These are phyloP conservation scores for Rutilus rutilus DNA, from an alignment of 2,113 vertebrate species.

Conservation along the genomic window DNA sequence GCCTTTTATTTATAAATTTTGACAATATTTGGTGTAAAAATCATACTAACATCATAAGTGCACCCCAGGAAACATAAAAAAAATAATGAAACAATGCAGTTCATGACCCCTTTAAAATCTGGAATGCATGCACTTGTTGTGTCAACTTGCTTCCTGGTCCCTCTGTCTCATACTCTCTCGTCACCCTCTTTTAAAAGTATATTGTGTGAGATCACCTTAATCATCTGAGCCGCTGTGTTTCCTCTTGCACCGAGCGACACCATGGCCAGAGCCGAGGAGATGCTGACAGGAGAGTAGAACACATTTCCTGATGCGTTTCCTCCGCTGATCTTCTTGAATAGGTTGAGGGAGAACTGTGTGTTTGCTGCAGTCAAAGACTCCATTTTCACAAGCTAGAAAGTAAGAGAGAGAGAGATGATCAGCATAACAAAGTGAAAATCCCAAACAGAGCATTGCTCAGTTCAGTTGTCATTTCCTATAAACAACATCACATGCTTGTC, in stretches of 20 bases:
- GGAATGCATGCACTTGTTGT: too few relatives aligned
- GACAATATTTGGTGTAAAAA: too few relatives aligned
- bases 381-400: conserved; percentile 40
- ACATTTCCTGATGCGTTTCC: too few relatives aligned
- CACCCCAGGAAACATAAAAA: too few relatives aligned
- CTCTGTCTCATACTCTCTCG: background rate
- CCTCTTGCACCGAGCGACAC: conserved; percentile 81
- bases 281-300: conserved; percentile 70
- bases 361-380: conserved; percentile 71
- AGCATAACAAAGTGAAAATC: background rate
- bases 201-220: conserved; percentile 73
- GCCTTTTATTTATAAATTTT: too few relatives aligned
- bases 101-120: too few relatives aligned
- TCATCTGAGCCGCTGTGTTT: conserved; percentile 82
- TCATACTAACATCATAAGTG: too few relatives aligned
- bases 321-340: too few relatives aligned
- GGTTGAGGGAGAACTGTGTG: conserved; percentile 55
- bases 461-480: background rate
- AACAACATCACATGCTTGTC: too few relatives aligned
- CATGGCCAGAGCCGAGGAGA: conserved; percentile 84
- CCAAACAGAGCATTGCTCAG: background rate
- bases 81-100: too few relatives aligned
- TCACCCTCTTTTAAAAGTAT: too few relatives aligned
- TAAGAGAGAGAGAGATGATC: background rate
- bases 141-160: background rate